phyloP scores from a whole-genome alignment of 1,140 invertebrate species.

The Cardiocondyla obscurior region DNA sequence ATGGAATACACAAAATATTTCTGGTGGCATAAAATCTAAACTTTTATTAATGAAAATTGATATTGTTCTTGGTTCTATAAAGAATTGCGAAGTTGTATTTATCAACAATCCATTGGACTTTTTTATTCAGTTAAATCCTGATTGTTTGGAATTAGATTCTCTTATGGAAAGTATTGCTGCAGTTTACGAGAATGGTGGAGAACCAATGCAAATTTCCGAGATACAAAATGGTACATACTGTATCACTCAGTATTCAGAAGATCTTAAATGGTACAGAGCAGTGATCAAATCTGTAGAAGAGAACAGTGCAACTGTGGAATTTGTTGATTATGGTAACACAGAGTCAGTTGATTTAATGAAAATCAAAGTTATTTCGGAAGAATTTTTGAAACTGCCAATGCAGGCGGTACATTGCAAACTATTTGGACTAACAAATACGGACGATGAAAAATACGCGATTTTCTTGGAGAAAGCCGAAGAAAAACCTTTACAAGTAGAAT shows the following conservation, averaged over 20 bases:
- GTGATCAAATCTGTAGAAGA: constrained; percentile 79
- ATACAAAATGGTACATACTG: constrained; percentile 74
- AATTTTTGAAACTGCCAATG: constrained; percentile 74
- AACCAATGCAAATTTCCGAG: constrained; percentile 55
- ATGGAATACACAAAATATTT: neutral
- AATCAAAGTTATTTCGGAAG: constrained; percentile 76
- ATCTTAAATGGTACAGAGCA: constrained; percentile 85
- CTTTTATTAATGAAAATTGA: constrained; percentile 72
- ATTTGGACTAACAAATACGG: constrained; percentile 61
- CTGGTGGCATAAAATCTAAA: neutral
- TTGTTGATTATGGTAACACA: constrained; percentile 85
- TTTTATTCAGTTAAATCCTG: constrained; percentile 81
- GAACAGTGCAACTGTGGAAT: constrained; percentile 78
- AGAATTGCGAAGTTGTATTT: constrained; percentile 76
- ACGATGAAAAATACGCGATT: neutral
- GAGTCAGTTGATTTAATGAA: constrained; percentile 73
- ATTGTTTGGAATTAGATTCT: constrained; percentile 76
- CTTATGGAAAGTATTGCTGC: constrained; percentile 79
- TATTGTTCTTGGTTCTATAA: constrained; percentile 69
- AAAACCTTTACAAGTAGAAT: constrained; percentile 75
- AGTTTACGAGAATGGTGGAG: constrained; percentile 72
- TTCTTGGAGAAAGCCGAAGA: constrained; percentile 53
- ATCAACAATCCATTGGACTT: constrained; percentile 80
- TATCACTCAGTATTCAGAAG: constrained; percentile 84
- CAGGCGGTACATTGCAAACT: constrained; percentile 80